Conservation (phyloP, 2,797 vertebrate genomes). For the Gymnoscopelus microlampas region DNA sequence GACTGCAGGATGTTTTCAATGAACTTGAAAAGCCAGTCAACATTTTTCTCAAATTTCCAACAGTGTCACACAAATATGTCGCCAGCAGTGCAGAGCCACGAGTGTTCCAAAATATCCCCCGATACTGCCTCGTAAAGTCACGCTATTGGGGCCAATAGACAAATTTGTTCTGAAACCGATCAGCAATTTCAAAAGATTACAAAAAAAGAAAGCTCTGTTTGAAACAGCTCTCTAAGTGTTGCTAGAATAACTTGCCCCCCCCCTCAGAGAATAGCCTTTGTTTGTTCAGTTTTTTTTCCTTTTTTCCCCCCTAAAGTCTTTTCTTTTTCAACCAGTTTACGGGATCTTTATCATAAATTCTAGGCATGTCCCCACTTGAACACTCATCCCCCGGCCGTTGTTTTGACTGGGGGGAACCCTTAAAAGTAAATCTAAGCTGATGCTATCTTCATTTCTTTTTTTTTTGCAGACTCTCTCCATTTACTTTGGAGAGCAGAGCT, state of each 20-base stretch:
- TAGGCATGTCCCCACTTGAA: constrained; percentile 58
- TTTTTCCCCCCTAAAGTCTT: constrained; percentile 31
- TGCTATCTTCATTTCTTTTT: constrained; percentile 21
- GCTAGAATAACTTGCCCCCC: constrained; percentile 7
- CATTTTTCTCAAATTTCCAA: constrained; percentile 64
- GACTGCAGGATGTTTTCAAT: constrained; percentile 72
- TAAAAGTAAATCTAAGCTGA: constrained; percentile 26
- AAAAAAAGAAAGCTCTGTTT: background rate
- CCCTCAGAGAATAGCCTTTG: constrained; percentile 22
- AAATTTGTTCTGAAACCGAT: constrained; percentile 2
- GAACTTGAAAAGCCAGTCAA: constrained; percentile 49
- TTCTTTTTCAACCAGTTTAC: constrained; percentile 52
- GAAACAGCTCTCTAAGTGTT: constrained; percentile 51
- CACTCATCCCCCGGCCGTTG: constrained; percentile 29
- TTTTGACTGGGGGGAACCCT: constrained; percentile 58
- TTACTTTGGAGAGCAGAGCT: constrained; percentile 15
- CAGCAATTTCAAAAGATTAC: constrained; percentile 16
- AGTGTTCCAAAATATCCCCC: constrained; percentile 62
- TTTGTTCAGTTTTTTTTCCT: constrained; percentile 28
- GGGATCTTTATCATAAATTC: constrained; percentile 56
- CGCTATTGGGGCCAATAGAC: constrained; percentile 48
- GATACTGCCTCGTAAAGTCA: constrained; percentile 60
- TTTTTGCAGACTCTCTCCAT: background rate
- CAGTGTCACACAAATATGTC: constrained; percentile 68
- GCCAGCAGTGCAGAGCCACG: constrained; percentile 58